Conservation (phyloP, 1,140 invertebrate genomes). For the Zaprionus tsacasi region DNA sequence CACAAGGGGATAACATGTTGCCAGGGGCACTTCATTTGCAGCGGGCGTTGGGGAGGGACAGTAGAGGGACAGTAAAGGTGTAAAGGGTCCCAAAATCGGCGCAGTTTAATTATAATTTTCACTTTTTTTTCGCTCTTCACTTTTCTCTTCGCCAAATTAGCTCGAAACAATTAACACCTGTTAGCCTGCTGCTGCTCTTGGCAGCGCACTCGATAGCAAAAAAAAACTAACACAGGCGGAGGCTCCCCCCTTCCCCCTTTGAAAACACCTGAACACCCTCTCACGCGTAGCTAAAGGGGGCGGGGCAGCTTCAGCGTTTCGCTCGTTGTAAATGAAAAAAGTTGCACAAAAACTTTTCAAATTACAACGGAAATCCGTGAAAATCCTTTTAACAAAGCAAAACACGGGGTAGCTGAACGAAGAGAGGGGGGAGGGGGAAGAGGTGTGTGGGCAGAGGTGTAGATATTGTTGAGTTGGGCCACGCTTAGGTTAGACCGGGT, state of each 20-base stretch:
- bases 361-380: slow-evolving; percentile 82
- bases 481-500: neutral
- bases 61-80: too few species aligned
- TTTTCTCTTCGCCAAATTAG: slow-evolving; percentile 55
- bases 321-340: slow-evolving; percentile 77
- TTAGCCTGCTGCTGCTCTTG: slow-evolving; percentile 68
- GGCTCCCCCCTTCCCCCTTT: too few species aligned
- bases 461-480: neutral
- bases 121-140: slow-evolving; percentile 4
- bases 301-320: neutral
- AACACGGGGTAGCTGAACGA: slow-evolving; percentile 59
- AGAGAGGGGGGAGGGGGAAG: too few species aligned
- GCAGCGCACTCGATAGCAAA: slow-evolving; percentile 57
- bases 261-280: too few species aligned
- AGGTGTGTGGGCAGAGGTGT: slow-evolving; percentile 1
- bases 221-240: slow-evolving; percentile 56
- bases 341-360: slow-evolving; percentile 81
- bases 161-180: slow-evolving; percentile 81
- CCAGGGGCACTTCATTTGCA: slow-evolving; percentile 18
- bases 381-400: slow-evolving; percentile 83
- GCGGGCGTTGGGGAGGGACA: neutral
- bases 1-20: slow-evolving; percentile 18
- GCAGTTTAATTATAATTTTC: slow-evolving; percentile 78
- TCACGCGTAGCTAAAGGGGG: neutral
- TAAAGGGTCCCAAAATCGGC: slow-evolving; percentile 39